Evolutionary conservation across 2,113 vertebrate genomes (phyloP), one percentile per base, ranked within the genome.

Genomic region (Odobenus rosmarus): DNA sequence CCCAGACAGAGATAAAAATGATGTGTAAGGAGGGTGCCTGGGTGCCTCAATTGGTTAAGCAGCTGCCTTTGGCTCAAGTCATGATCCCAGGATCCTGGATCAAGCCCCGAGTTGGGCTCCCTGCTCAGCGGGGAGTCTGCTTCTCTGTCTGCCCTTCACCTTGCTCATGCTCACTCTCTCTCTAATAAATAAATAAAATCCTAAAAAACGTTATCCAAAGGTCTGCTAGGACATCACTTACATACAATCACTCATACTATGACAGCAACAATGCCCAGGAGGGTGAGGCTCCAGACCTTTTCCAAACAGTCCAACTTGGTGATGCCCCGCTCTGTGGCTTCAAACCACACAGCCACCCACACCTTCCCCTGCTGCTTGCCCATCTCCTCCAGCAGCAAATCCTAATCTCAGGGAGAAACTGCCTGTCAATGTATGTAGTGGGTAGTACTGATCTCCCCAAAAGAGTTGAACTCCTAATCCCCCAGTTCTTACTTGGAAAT

Each of bases 241-340:
- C 0, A 1, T 3, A n/a, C 7, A 10, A 23, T 31, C 28, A 12
- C 4, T n/a, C 5, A 15, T 21, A 2, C 39, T 49, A 19, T n/a
- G 1, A n/a, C 2, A 23, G 49, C 26, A 19, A 8, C 49, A 51
- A 39, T n/a, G 9, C 53, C n/a, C n/a, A 11, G 57, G 26, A 90
- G 23, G 2, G 3, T 8, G 36, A 18, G 57, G 18, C 36, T 23
- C 61, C 51, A 26, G 2, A 16, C 5, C 61, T 81, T 76, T 28
- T 31, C 76, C 21, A 33, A 19, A 16, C 61, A 26, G 42, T 21
- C n/a, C 5, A 16, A 18, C 55, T 51, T 18, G 0, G 5, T 18
- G 74, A 33, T 31, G 62, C 71, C 36, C 5, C 4, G 24, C 26
- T 2, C 80, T 28, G 42, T 24, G 42, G 42, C 79, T 53, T 8